Base-by-base conservation (phyloP, 2,113 vertebrate species). In the Buteo buteo region DNA sequence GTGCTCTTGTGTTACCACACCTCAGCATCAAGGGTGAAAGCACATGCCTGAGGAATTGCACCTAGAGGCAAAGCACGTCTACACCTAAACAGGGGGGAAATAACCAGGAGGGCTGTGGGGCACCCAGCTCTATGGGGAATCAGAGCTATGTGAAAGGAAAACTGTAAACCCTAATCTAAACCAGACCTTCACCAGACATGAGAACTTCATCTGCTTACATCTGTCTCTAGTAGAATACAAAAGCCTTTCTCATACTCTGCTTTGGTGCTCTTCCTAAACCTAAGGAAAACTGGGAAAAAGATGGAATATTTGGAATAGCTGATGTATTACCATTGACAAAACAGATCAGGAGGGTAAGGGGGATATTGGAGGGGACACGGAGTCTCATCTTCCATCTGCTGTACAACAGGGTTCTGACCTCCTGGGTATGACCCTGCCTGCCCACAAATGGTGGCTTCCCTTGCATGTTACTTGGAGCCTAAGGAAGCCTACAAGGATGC, bases 281-380 rank as follows among this genome's bases (percentile, higher is more conserved):
- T 80, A 90, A 65, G 40, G 18, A 85, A 89, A 87, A 65, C 11
- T 14, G 17, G 47, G 55, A 52, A 28, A 54, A 91, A 54, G 24
- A 71, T 14, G 7, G 54, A 64, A 13, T 77, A 65, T 44, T 82
- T 85, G 61, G 40, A 64, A 55, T 13, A 65, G 47, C 26, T 50
- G 61, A 79, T 34, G 26, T 36, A 49, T 61, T 47, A 40, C 22
- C 9, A 10, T 2, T 77, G 54, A 54, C 12, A 24, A 89, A 80
- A 73, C 6, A 49, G 52, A 83, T 31, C 11, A 69, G 36, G 42
- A 77, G 16, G 38, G 29, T 25, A 80, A 90, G 12, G 8, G 38
- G 47, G 24, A 59, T 18, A 82, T 47, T 13, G 38, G 14, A 87
- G 38, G 6, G 11, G n/a, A 20, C 16, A 71, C 0, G 0, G 36